A percentile compares a stretch with the other conserved stretches of the same genome.
Evolutionary conservation across 2,797 vertebrate species (phyloP).

Genomic region (Cyprinella venusta): DNA sequence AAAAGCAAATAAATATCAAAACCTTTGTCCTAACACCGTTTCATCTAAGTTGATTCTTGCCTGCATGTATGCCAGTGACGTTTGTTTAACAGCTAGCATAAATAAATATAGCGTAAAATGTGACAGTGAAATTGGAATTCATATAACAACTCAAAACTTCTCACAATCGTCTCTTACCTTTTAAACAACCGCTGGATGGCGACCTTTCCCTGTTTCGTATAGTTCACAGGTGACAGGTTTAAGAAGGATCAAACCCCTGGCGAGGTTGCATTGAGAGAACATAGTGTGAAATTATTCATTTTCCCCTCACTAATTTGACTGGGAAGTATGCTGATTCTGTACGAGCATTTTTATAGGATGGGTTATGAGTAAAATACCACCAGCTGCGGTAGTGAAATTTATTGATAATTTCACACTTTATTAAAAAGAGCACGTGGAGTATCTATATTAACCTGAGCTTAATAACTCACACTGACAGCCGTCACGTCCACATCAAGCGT

Average conservation of each 20-base stretch:
- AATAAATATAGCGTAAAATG: not conserved
- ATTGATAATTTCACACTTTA: not conserved
- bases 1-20: not conserved
- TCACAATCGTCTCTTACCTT: not conserved
- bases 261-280: not conserved
- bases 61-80: not conserved
- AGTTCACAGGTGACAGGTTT: not conserved
- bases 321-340: not conserved
- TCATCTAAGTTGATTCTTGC: not conserved
- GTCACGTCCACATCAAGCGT: not conserved
- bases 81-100: not conserved
- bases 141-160: not conserved
- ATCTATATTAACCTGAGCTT: not conserved
- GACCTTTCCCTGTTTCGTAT: not conserved
- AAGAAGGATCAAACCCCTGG: not conserved
- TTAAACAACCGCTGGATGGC: constrained; percentile 36
- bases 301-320: constrained; percentile 8
- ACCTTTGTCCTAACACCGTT: not conserved
- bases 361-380: constrained; percentile 24
- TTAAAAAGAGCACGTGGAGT: not conserved
- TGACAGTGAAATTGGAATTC: not conserved
- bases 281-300: constrained; percentile 15
- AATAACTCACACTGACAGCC: not conserved
- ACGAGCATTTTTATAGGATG: not conserved
- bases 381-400: not conserved